Conservation (phyloP, 1,140 invertebrate genomes). For the Drosophila insularis region DNA sequence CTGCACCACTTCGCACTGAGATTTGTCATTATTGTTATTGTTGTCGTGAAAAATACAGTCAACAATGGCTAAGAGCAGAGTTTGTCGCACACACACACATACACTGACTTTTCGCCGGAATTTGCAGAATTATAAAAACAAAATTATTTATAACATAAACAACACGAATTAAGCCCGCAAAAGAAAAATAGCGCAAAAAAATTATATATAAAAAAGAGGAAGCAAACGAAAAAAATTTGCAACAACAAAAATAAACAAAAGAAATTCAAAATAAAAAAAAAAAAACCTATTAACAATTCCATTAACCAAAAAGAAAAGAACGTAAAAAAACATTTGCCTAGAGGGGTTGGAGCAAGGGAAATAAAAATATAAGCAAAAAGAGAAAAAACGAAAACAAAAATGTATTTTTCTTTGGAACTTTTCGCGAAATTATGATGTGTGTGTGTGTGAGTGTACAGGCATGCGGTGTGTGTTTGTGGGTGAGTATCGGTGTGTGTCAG, state of each 20-base stretch:
- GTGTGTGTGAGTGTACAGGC: neutral
- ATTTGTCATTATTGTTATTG: slow-evolving; percentile 31
- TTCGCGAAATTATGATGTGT: slow-evolving; percentile 26
- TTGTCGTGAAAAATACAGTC: slow-evolving; percentile 55
- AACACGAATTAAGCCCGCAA: slow-evolving; percentile 58
- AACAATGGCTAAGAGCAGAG: slow-evolving; percentile 58
- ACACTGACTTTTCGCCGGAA: slow-evolving; percentile 33
- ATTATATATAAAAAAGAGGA: slow-evolving; percentile 26
- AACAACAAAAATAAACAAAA: slow-evolving; percentile 48
- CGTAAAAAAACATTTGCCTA: slow-evolving; percentile 12
- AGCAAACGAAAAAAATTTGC: slow-evolving; percentile 23
- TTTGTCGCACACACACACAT: slow-evolving; percentile 25
- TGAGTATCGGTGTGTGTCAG: neutral
- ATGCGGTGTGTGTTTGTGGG: neutral
- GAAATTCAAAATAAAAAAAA: slow-evolving; percentile 33
- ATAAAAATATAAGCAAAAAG: slow-evolving; percentile 35
- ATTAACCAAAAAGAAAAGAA: slow-evolving; percentile 20
- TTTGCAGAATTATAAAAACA: slow-evolving; percentile 59
- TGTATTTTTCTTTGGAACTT: slow-evolving; percentile 46
- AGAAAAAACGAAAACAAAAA: slow-evolving; percentile 19
- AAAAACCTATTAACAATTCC: slow-evolving; percentile 44
- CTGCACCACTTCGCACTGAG: slow-evolving; percentile 20
- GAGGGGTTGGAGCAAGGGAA: neutral
- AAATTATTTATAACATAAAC: slow-evolving; percentile 75
- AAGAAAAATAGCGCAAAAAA: slow-evolving; percentile 26